phyloP scores from a whole-genome alignment of 2,888 invertebrate genomes.

The Epsilonema sp. region DNA sequence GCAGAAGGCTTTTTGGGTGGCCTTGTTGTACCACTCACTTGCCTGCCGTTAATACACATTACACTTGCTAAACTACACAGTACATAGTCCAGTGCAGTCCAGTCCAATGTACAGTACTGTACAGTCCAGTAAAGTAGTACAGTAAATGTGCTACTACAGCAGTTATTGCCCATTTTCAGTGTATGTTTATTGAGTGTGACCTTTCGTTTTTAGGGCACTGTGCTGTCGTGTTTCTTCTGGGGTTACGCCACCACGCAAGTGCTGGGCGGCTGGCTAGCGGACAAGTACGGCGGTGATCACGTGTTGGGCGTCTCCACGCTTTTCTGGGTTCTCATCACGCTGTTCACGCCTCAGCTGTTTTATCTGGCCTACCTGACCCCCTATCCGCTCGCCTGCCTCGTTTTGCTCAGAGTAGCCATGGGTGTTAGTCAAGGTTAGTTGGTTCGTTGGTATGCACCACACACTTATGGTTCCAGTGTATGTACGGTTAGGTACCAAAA shows the following conservation, averaged over 20 bases:
- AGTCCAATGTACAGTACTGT: too few species aligned
- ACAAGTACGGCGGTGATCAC: constrained; percentile 43
- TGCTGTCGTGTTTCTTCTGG: constrained; percentile 52
- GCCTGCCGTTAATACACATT: too few species aligned
- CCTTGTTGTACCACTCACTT: too few species aligned
- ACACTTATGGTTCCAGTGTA: too few species aligned
- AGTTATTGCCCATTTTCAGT: background rate
- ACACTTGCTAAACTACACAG: too few species aligned
- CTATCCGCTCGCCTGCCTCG: constrained; percentile 38
- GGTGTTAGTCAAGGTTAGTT: constrained; percentile 42
- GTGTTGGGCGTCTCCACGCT: constrained; percentile 44
- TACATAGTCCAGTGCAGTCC: too few species aligned
- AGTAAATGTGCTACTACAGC: background rate
- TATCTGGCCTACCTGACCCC: constrained; percentile 36
- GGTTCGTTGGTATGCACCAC: too few species aligned
- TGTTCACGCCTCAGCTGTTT: constrained; percentile 13
- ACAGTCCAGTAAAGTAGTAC: background rate
- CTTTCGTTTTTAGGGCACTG: constrained; percentile 37
- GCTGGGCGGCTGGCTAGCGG: constrained; percentile 35
- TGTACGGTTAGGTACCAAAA: too few species aligned
- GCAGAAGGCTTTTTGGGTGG: too few species aligned
- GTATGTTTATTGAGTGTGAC: constrained; percentile 1
- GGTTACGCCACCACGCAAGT: constrained; percentile 46
- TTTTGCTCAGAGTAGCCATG: constrained; percentile 42
- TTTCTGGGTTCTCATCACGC: constrained; percentile 21